phyloP scores from a whole-genome alignment of 2,113 vertebrate genomes.

The Limnothrissa miodon region DNA sequence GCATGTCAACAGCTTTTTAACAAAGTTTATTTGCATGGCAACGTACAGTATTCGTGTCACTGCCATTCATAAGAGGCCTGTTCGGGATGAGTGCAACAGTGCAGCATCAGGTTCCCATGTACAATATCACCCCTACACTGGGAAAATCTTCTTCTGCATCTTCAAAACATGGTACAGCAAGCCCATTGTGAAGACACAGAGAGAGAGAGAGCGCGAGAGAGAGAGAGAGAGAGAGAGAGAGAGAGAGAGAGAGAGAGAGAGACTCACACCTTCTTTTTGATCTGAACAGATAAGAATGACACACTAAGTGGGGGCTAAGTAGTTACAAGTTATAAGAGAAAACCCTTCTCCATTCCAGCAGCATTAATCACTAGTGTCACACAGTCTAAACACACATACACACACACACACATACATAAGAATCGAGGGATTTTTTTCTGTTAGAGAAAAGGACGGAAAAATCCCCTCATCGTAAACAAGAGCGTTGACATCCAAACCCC shows the following conservation, averaged over 20 bases:
- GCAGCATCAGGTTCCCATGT: not conserved
- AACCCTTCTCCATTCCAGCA: not conserved
- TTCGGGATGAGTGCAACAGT: not conserved
- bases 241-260: not conserved
- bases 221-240: too few relatives aligned
- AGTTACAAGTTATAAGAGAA: not conserved
- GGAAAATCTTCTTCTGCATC: not conserved
- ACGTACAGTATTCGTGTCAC: not conserved
- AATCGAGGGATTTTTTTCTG: not conserved
- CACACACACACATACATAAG: not conserved
- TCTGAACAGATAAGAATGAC: not conserved
- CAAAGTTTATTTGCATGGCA: constrained; percentile 2
- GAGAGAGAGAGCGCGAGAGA: not conserved
- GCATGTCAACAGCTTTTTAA: constrained; percentile 12
- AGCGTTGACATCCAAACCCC: not conserved
- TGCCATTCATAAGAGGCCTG: not conserved
- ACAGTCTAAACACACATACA: not conserved
- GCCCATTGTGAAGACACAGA: not conserved
- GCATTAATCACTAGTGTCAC: not conserved
- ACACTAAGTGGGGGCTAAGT: not conserved
- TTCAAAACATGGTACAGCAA: not conserved
- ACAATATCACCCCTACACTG: not conserved
- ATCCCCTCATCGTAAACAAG: constrained; percentile 1
- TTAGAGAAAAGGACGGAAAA: not conserved
- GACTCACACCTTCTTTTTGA: not conserved